Evolutionary conservation across 2,888 invertebrate genomes (phyloP).

Genomic region (Chelonus formosanus): DNA sequence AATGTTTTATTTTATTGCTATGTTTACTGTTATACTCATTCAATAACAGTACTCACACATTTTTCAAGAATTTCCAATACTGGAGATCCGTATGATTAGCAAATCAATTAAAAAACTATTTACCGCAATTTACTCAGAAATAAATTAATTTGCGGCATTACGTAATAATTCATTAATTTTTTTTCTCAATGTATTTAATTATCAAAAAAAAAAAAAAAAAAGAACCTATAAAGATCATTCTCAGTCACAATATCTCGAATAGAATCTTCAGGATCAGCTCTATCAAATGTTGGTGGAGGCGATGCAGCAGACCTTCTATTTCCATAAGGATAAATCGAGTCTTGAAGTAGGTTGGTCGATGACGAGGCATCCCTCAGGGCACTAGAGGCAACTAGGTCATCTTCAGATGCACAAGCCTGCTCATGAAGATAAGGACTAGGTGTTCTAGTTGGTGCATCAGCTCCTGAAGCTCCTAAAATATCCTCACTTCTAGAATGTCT

Average conservation of each 20-base stretch:
- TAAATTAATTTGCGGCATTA: too few relatives aligned
- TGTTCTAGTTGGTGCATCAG: constrained; percentile 46
- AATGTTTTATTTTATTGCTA: too few relatives aligned
- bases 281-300: constrained; percentile 56
- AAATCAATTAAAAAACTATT: too few relatives aligned
- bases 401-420: constrained; percentile 55
- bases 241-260: constrained; percentile 72
- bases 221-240: constrained; percentile 71
- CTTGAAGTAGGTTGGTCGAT: constrained; percentile 10
- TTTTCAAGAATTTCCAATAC: too few relatives aligned
- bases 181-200: too few relatives aligned
- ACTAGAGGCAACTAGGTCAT: constrained; percentile 58
- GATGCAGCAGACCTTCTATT: constrained; percentile 41
- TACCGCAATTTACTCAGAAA: too few relatives aligned
- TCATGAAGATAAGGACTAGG: constrained; percentile 51
- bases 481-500: constrained; percentile 62
- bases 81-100: too few relatives aligned
- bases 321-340: constrained; percentile 34
- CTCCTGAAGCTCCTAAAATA: constrained; percentile 51
- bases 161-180: too few relatives aligned
- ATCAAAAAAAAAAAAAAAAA: constrained; percentile 2
- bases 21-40: too few relatives aligned
- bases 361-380: constrained; percentile 48
- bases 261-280: constrained; percentile 72
- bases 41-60: too few relatives aligned